Base-by-base conservation (phyloP, 2,888 invertebrate genomes). In the Hemithea aestivaria region DNA sequence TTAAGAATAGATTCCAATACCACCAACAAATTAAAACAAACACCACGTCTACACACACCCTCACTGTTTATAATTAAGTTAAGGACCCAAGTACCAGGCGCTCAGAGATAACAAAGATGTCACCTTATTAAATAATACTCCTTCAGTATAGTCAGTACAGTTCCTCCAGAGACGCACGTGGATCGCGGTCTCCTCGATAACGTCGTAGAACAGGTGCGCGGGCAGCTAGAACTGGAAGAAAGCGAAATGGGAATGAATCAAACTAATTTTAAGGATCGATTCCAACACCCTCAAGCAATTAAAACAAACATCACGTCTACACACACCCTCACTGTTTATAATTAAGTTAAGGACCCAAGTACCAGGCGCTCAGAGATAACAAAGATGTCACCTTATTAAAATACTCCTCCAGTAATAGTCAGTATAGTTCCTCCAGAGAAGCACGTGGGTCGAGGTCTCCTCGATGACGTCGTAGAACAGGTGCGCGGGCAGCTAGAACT, bases 211-310 rank as follows among this genome's bases (percentile, higher is more conserved):
- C 83, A 85, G 56, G 61, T 82, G 0, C 69, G 83, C 9, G 79
- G 85, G 0, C 87, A 87, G 41, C 85, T 87, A 2, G 87, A 87
- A 53, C 58, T 85, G 7, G 87, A 87, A 46, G 87, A 87, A 54
- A 85, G 72, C 6, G 85, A n/a, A n/a, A n/a, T n/a, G n/a, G n/a
- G n/a, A n/a, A n/a, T n/a, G n/a, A n/a, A n/a, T n/a, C n/a, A n/a
- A n/a, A n/a, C n/a, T n/a, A n/a, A n/a, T n/a, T n/a, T n/a, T n/a
- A n/a, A n/a, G n/a, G n/a, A n/a, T n/a, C n/a, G n/a, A n/a, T n/a
- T n/a, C n/a, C n/a, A n/a, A n/a, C n/a, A n/a, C n/a, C n/a, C n/a
- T n/a, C n/a, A n/a, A n/a, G n/a, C n/a, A n/a, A n/a, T n/a, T n/a
- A n/a, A n/a, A n/a, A n/a, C n/a, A n/a, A n/a, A n/a, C n/a, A n/a